Evolutionary conservation across 1,140 invertebrate species (phyloP), one percentile per base, ranked within the genome.

Genomic region (Gryllus bimaculatus): DNA sequence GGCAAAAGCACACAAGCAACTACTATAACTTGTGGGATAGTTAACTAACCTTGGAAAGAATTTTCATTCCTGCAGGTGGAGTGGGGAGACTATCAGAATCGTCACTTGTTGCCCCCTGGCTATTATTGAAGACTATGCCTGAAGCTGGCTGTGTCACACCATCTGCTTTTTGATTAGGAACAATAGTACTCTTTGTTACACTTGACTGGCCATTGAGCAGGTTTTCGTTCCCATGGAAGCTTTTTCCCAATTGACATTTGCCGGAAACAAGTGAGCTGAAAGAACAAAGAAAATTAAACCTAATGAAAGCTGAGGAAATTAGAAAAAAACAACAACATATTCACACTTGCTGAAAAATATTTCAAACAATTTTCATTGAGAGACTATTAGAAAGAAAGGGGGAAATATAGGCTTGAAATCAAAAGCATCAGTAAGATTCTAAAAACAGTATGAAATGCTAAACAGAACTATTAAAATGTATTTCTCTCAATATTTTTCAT

Each of bases 191-290:
- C 74, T 79, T 79, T 12, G 73, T 74, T 15, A 79, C 48, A 49
- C 78, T 75, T 8, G 78, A 48, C 49, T 79, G 78, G 47, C 78
- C 78, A 75, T 79, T 79, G 26, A 49, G 74, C 26, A 79, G 39
- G 3, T 48, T 20, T 10, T 77, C 76, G 12, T 47, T 48, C 54
- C 10, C 54, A 47, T 48, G 20, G 54, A 79, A 79, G 47, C 39
- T 75, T 74, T 74, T 79, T 15, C 54, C 77, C 8, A 80, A 20
- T 12, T 80, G 76, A 39, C 79, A 80, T 66, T 80, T 80, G 75
- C 79, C 79, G 18, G 79, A 80, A 6, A 77, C 76, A 12, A 80
- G 76, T 49, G 79, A 80, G 47, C 78, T 80, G 73, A n/a, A 80
- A 78, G 12, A 66, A 48, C 47, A n/a, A 80, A 78, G 12, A 66